Evolutionary conservation across 2,888 invertebrate species (phyloP).

Genomic region (Opisthograptis luteolata): DNA sequence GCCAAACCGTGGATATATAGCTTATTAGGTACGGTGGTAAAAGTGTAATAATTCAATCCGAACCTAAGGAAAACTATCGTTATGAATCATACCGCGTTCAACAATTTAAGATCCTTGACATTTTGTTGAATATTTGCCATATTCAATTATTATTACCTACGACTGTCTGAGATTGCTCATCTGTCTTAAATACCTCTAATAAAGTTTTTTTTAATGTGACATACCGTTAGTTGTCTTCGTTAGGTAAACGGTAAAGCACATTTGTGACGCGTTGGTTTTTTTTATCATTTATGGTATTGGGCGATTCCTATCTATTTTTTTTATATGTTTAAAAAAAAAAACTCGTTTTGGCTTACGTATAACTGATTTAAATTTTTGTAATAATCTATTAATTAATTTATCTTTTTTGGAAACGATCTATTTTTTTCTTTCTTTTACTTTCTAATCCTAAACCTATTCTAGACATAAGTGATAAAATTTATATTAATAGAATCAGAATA

Average conservation of each 20-base stretch:
- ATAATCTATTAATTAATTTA: no score
- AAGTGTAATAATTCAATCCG: slow-evolving; percentile 19
- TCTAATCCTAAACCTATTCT: no score
- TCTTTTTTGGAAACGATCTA: no score
- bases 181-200: slow-evolving; percentile 35
- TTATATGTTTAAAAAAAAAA: slow-evolving; percentile 6
- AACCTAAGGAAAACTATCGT: slow-evolving; percentile 24
- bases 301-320: slow-evolving; percentile 14
- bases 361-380: no score
- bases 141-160: slow-evolving; percentile 31
- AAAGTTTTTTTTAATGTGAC: slow-evolving; percentile 15
- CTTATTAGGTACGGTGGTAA: no score
- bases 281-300: slow-evolving; percentile 8
- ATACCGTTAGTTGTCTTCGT: slow-evolving; percentile 30
- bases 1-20: no score
- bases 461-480: no score
- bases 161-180: slow-evolving; percentile 24
- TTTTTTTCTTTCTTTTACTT: no score
- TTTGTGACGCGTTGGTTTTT: slow-evolving; percentile 11
- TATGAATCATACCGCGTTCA: slow-evolving; percentile 38
- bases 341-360: no score
- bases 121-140: slow-evolving; percentile 37
- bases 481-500: no score
- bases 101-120: slow-evolving; percentile 38
- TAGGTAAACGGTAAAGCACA: slow-evolving; percentile 30